Conservation (phyloP, 1,140 invertebrate species). For the Nomia melanderi region DNA sequence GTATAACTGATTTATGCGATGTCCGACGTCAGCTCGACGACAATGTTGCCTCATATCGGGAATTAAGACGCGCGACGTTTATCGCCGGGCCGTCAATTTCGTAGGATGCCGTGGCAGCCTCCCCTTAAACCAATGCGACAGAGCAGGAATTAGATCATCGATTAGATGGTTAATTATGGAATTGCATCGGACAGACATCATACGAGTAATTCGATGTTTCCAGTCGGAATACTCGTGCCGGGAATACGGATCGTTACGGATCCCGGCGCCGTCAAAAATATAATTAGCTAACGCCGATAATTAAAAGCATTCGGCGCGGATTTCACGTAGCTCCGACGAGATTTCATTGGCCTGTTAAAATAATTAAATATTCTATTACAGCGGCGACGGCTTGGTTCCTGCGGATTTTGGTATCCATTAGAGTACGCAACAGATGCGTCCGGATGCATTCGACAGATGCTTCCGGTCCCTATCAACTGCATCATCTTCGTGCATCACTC, state of each 20-base stretch:
- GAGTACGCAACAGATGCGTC: neutral
- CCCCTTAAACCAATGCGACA: slow-evolving; percentile 27
- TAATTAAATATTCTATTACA: slow-evolving; percentile 41
- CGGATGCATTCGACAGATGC: neutral
- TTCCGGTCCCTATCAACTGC: neutral
- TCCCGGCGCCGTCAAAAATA: slow-evolving; percentile 17
- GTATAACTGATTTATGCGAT: neutral
- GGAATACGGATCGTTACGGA: slow-evolving; percentile 22
- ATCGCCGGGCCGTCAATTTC: slow-evolving; percentile 3
- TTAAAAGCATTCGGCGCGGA: slow-evolving; percentile 32
- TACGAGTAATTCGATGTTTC: slow-evolving; percentile 46
- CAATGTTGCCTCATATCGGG: neutral
- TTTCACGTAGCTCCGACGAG: slow-evolving; percentile 18
- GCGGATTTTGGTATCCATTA: slow-evolving; percentile 4
- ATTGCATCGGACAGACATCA: slow-evolving; percentile 27
- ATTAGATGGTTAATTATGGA: slow-evolving; percentile 47
- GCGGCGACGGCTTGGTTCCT: neutral
- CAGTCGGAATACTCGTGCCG: slow-evolving; percentile 25
- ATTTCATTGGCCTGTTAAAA: slow-evolving; percentile 8
- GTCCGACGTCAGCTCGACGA: neutral
- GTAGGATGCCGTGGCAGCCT: too few relatives aligned
- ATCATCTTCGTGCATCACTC: neutral
- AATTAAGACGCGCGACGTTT: slow-evolving; percentile 26
- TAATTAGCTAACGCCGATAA: slow-evolving; percentile 42
- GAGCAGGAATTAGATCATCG: slow-evolving; percentile 39